phyloP scores from a whole-genome alignment of 2,113 vertebrate species.

The Ceyx melanurus region DNA sequence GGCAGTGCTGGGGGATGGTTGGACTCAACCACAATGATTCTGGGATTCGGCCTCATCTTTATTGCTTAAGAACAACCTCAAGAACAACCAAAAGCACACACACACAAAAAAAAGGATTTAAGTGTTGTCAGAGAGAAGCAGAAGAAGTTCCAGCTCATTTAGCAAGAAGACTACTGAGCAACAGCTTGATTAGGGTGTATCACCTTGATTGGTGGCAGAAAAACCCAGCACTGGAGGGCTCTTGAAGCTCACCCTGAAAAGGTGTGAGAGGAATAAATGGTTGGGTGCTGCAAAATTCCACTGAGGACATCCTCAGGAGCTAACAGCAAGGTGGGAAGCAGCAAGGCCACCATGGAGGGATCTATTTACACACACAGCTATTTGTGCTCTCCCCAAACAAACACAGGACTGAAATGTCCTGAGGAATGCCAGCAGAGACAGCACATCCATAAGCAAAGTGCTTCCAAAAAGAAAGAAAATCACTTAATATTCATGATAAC shows the following conservation, averaged over 20 bases:
- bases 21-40: background rate
- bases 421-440: background rate
- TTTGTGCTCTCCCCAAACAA: background rate
- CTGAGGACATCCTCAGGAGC: accelerated
- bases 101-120: background rate
- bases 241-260: background rate
- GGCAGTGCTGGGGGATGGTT: background rate
- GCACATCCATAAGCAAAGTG: background rate
- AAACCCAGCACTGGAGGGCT: background rate
- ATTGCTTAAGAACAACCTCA: background rate
- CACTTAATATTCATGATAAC: background rate
- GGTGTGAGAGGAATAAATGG: background rate
- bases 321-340: background rate
- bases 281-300: background rate
- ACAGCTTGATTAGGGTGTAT: background rate
- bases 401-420: background rate
- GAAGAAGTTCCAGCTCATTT: background rate
- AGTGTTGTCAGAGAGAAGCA: background rate
- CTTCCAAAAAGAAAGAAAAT: background rate
- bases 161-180: background rate
- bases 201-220: background rate
- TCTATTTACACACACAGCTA: background rate
- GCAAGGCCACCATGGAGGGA: too few relatives aligned
- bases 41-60: background rate
- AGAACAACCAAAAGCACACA: background rate